These are phyloP conservation scores for Aphaenogaster floridana DNA, from an alignment of 1,140 invertebrate species.

Conservation along the genomic window DNA sequence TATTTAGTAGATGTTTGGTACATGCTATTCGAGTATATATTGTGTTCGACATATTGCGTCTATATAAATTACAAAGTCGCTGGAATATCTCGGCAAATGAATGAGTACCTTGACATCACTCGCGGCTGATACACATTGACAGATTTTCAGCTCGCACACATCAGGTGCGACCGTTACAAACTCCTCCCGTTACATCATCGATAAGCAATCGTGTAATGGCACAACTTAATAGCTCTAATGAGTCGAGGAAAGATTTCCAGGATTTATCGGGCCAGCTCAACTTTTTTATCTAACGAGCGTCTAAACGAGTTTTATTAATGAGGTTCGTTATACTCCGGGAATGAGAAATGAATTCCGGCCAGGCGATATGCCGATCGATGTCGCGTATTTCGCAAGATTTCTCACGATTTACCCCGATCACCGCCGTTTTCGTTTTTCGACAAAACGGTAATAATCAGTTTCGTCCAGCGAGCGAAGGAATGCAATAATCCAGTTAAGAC, in stretches of 20 bases:
- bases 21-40: slow-evolving; percentile 8
- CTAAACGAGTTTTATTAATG: slow-evolving; percentile 39
- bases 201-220: slow-evolving; percentile 32
- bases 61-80: not conserved
- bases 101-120: slow-evolving; percentile 2
- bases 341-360: not conserved
- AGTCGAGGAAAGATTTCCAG: slow-evolving; percentile 7
- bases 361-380: slow-evolving; percentile 9
- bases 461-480: slow-evolving; percentile 52
- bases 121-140: not conserved
- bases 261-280: not conserved
- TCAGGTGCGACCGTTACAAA: not conserved
- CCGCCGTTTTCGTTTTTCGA: slow-evolving; percentile 25
- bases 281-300: not conserved
- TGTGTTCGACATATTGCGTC: not conserved
- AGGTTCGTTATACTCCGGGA: not conserved
- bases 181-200: slow-evolving; percentile 14
- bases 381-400: slow-evolving; percentile 24
- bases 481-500: slow-evolving; percentile 69
- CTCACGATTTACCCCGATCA: not conserved
- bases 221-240: slow-evolving; percentile 41
- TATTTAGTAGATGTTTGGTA: not conserved
- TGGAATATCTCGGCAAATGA: not conserved
- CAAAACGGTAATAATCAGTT: slow-evolving; percentile 57
- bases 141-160: slow-evolving; percentile 16